Percentiles rank a stretch among this genome's conserved stretches.
Evolutionary conservation across 2,113 vertebrate genomes (phyloP).

Genomic region (Meriones unguiculatus): DNA sequence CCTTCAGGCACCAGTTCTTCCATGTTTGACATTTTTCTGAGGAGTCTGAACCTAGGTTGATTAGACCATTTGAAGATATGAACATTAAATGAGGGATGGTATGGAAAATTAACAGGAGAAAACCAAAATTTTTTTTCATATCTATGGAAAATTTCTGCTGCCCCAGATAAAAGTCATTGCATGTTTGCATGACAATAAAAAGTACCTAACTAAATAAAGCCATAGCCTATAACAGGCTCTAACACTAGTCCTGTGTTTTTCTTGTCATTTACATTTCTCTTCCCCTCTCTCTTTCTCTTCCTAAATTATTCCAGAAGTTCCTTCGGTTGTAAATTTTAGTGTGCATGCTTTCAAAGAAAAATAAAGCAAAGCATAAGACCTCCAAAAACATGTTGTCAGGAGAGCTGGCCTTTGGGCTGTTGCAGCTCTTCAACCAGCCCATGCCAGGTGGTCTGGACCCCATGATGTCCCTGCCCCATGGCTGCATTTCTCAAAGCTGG

Average conservation of each 20-base stretch:
- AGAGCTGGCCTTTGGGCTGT: background rate
- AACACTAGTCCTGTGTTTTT: constrained; percentile 43
- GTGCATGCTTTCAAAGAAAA: constrained; percentile 69
- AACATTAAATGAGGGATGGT: constrained; percentile 58
- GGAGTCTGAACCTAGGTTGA: constrained; percentile 19
- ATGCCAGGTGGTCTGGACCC: background rate
- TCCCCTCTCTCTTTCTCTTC: constrained; percentile 58
- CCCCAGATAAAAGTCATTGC: constrained; percentile 45
- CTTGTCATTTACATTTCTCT: constrained; percentile 20
- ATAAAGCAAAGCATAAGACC: constrained; percentile 20
- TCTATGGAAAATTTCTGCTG: constrained; percentile 67
- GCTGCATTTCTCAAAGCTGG: constrained; percentile 82
- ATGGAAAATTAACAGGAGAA: constrained; percentile 59
- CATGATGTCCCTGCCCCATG: constrained; percentile 67
- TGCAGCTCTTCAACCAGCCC: background rate
- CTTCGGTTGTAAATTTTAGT: constrained; percentile 66
- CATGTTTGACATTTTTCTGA: background rate
- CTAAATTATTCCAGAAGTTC: constrained; percentile 67
- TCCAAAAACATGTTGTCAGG: background rate
- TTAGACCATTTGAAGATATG: constrained; percentile 30
- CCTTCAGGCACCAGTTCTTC: background rate
- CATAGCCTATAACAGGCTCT: constrained; percentile 51
- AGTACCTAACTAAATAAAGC: background rate
- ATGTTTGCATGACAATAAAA: background rate
- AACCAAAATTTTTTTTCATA: constrained; percentile 58